Conservation (phyloP, 1,140 invertebrate genomes). For the Helicoverpa armigera region DNA sequence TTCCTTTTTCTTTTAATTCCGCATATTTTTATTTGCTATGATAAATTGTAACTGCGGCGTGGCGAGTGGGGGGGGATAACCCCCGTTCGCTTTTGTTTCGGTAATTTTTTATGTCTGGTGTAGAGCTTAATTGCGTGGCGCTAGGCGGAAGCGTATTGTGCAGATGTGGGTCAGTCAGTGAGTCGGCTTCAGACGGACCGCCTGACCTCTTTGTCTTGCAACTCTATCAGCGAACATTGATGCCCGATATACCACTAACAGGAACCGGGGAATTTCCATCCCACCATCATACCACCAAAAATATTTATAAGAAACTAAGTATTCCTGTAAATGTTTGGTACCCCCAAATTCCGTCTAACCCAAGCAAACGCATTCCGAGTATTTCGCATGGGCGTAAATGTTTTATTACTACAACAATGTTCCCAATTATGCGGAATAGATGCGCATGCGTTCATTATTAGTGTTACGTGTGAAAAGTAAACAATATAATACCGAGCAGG, state of each 20-base stretch:
- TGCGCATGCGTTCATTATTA: slow-evolving; percentile 63
- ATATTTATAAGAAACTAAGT: too few relatives aligned
- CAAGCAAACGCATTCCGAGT: slow-evolving; percentile 2
- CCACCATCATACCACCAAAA: too few relatives aligned
- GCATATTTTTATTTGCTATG: slow-evolving; percentile 86
- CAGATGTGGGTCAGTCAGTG: slow-evolving; percentile 79
- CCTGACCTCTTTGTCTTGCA: slow-evolving; percentile 80
- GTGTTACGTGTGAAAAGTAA: slow-evolving; percentile 77
- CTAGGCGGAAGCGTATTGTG: slow-evolving; percentile 81
- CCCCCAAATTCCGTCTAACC: neutral
- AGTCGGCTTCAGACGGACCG: slow-evolving; percentile 66
- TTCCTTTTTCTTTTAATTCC: slow-evolving; percentile 85
- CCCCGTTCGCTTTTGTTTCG: slow-evolving; percentile 81
- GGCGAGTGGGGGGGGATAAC: slow-evolving; percentile 56
- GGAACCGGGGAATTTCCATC: too few relatives aligned
- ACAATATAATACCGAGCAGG: slow-evolving; percentile 77
- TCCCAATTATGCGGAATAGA: slow-evolving; percentile 41
- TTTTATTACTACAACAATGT: slow-evolving; percentile 41
- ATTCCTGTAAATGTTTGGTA: neutral
- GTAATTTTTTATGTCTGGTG: slow-evolving; percentile 86
- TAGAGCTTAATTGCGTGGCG: slow-evolving; percentile 83
- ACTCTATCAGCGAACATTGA: slow-evolving; percentile 50
- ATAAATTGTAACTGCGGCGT: slow-evolving; percentile 83
- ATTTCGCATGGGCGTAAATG: slow-evolving; percentile 6
- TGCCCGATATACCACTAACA: neutral